Evolutionary conservation across 2,888 invertebrate genomes (phyloP), one percentile per base, ranked within the genome.

Genomic region (Drosophila fulvimacula): DNA sequence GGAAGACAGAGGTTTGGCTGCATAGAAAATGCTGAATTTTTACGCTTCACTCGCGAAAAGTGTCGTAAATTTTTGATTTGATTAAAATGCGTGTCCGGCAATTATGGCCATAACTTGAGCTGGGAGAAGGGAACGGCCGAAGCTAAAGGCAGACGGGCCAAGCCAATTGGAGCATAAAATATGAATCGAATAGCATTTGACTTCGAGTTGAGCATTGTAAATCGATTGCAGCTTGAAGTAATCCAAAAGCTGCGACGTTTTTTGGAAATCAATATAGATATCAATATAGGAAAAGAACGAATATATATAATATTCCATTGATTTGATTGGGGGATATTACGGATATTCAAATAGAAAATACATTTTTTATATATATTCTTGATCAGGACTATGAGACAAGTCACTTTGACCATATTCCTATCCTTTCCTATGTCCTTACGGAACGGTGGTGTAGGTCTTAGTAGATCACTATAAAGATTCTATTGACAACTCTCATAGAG

Each of bases 41-140:
- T 83, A 71, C 70, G 71, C 77, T 79, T 84, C 73, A 87, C 57
- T 82, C 82, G 79, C 59, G 79, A 79, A 77, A 75, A 75, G 69
- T 75, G 82, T 75, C 71, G 79, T 83, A 83, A 79, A 79, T 79
- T 84, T 88, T 64, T 76, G 75, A 87, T 84, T 89, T 77, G 69
- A 84, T 79, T 87, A 87, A 77, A 65, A 86, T 79, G 83, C 75
- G 68, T 77, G 48, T 42, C 34, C 34, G 21, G 56, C 62, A 59
- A 49, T 49, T 49, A 42, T 42, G 66, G 59, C 63, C 69, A 49
- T 59, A 65, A 56, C 48, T 66, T 36, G 30, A 42, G 21, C n/a
- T 24, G 38, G 2, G 15, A 10, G 2, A 11, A 19, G 0, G 13
- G 17, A 2, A 13, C 11, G 1, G 11, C 2, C 3, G 5, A 5